Evolutionary conservation across 2,888 invertebrate species (phyloP), one percentile per base, ranked within the genome.

Genomic region (Horisme vitalbata): DNA sequence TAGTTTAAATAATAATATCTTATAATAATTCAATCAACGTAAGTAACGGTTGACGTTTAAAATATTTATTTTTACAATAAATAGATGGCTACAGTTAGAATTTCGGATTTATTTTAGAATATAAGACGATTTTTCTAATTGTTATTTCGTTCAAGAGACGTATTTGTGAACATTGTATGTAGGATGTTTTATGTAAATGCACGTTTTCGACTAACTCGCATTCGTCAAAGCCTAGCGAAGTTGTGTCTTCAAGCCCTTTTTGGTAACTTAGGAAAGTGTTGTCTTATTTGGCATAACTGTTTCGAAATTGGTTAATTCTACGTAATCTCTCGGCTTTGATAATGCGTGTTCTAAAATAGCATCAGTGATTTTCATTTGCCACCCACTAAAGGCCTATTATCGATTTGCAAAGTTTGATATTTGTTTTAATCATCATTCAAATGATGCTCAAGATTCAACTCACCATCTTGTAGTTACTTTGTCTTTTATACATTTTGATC

Each of bases 1-100:
- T 89, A 89, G 85, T 71, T 69, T 78, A 79, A 54, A 71, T 74
- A 72, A 81, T 82, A 79, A 82, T 79, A 79, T 76, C 75, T 69
- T 77, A 74, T 72, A 70, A 69, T 77, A 71, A 75, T 73, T 75
- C 63, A 68, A 71, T 75, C 75, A 75, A 70, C 54, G 46, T 79
- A 76, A 77, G 71, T 71, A 69, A 74, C 75, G 73, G 74, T 75
- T 65, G 68, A 68, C 64, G 65, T 64, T 65, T 50, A 58, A 63
- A 61, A 53, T 64, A 60, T 67, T 76, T 77, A 74, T 79, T 81
- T 79, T 75, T 77, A 78, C 76, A 75, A 70, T 62, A 58, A 61
- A 69, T 68, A 68, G 65, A 69, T 64, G 65, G 72, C 75, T 75
- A 66, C 46, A 64, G 63, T 65, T 75, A 72, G 67, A 63, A 51